A percentile compares a stretch with the other conserved stretches of the same genome.
phyloP scores from a whole-genome alignment of 2,888 invertebrate genomes.

The Parnassius apollo region DNA sequence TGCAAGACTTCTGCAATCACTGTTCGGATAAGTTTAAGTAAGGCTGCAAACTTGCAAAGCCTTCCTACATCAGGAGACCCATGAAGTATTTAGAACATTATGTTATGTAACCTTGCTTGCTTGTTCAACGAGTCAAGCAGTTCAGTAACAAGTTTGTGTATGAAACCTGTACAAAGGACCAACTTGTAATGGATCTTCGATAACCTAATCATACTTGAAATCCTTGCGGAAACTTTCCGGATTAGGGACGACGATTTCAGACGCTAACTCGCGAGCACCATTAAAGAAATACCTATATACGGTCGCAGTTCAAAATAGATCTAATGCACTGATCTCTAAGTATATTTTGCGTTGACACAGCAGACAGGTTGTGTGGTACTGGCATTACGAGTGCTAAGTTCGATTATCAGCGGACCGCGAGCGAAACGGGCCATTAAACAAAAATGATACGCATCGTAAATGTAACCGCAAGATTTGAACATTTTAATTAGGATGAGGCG shows the following conservation, averaged over 20 bases:
- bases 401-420: conserved; percentile 38
- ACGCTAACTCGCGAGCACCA: conserved; percentile 15
- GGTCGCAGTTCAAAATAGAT: not conserved
- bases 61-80: no score
- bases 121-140: conserved; percentile 7
- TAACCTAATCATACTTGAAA: conserved; percentile 16
- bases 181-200: conserved; percentile 15
- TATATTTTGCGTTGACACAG: not conserved
- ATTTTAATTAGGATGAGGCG: conserved; percentile 70
- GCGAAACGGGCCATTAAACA: conserved; percentile 71
- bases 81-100: no score
- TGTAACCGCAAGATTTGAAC: conserved; percentile 60
- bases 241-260: conserved; percentile 18
- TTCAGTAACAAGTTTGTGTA: conserved; percentile 8
- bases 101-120: no score
- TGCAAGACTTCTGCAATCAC: no score
- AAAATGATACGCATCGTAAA: conserved; percentile 73
- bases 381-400: conserved; percentile 18
- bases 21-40: no score
- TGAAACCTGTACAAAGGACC: conserved; percentile 8
- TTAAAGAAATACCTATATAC: conserved; percentile 4
- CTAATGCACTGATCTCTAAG: not conserved
- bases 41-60: no score
- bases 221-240: conserved; percentile 17
- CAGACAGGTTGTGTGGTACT: not conserved